These are phyloP conservation scores for Phaonia tiefii DNA, from an alignment of 2,888 invertebrate species.

Conservation along the genomic window DNA sequence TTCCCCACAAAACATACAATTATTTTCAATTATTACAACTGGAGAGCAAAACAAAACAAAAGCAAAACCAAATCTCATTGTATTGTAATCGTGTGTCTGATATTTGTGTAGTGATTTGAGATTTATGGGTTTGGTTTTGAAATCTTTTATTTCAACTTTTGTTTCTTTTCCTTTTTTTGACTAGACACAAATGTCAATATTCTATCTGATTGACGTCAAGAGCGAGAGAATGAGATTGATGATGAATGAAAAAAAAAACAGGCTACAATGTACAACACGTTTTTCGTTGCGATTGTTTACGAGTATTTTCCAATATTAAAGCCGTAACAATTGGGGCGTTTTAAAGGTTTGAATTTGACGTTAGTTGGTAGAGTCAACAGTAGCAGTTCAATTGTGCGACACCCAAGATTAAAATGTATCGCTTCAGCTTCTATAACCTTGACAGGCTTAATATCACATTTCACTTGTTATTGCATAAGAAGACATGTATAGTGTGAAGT, in stretches of 20 bases:
- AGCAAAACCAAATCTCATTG: conserved; percentile 10
- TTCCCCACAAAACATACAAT: not conserved
- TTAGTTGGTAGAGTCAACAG: no score
- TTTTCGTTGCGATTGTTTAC: not conserved
- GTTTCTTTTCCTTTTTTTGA: no score
- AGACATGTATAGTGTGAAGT: no score
- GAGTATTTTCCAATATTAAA: not conserved
- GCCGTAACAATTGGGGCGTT: not conserved
- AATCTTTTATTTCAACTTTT: not conserved
- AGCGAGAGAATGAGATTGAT: not conserved
- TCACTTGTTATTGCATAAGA: no score
- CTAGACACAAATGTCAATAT: conserved; percentile 5
- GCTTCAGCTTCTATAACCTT: no score
- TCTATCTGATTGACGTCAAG: conserved; percentile 35
- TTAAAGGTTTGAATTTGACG: no score
- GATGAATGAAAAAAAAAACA: conserved; percentile 33
- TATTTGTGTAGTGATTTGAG: not conserved
- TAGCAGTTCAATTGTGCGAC: no score
- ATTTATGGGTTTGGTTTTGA: conserved; percentile 29
- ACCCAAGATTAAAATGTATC: no score
- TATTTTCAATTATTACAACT: conserved; percentile 15
- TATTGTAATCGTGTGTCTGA: not conserved
- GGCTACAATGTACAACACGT: not conserved
- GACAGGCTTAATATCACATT: no score
- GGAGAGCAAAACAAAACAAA: not conserved